Evolutionary conservation across 1,140 invertebrate species (phyloP).

Genomic region (Eriosoma lanigerum): DNA sequence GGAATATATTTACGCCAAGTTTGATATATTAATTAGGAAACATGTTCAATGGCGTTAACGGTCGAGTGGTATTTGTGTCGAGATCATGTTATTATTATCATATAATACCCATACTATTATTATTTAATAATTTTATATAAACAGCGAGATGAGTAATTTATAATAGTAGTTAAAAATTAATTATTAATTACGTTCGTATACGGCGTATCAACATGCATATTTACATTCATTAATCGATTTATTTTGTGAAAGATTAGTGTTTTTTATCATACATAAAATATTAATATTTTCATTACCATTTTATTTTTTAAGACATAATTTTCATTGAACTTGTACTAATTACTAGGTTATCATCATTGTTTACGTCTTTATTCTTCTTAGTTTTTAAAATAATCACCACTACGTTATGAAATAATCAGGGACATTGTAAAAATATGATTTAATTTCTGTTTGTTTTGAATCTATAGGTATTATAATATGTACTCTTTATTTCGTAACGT

Average conservation of each 20-base stretch:
- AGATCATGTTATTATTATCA: conserved; percentile 1
- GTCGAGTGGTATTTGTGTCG: conserved; percentile 7
- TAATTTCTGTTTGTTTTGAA: too few species aligned
- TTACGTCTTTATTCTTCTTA: neutral
- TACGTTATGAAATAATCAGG: neutral
- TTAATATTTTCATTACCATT: too few species aligned
- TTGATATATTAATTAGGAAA: conserved; percentile 1
- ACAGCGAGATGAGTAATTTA: neutral
- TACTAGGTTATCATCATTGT: neutral
- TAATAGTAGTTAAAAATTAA: too few species aligned
- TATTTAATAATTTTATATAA: too few species aligned
- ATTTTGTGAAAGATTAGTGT: too few species aligned
- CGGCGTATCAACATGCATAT: too few species aligned
- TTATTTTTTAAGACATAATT: too few species aligned
- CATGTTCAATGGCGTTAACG: conserved; percentile 5
- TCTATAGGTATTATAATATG: too few species aligned
- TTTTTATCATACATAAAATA: too few species aligned
- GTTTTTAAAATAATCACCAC: neutral
- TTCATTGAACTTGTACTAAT: neutral
- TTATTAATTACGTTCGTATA: too few species aligned
- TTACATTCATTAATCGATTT: neutral
- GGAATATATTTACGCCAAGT: conserved; percentile 29
- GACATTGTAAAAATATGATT: neutral
- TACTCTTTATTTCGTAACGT: too few species aligned
- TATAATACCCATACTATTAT: too few species aligned